phyloP scores from a whole-genome alignment of 2,797 vertebrate genomes.

The Ceyx erithaca region DNA sequence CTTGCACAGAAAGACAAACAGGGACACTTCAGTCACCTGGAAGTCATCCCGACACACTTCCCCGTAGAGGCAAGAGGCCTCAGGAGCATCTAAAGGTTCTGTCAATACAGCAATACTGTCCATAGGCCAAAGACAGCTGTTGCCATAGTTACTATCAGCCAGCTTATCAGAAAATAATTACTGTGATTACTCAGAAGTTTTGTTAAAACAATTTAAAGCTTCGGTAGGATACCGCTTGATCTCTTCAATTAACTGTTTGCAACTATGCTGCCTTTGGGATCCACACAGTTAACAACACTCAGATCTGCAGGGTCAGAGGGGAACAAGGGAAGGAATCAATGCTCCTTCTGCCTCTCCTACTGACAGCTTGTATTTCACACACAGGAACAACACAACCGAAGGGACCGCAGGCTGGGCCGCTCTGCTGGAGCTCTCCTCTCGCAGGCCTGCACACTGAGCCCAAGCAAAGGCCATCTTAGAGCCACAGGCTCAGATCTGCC shows the following conservation, averaged over 20 bases:
- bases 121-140: conserved; percentile 80
- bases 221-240: conserved; percentile 37
- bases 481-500: conserved; percentile 4
- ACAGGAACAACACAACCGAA: conserved; percentile 70
- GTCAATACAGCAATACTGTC: conserved; percentile 77
- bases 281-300: conserved; percentile 69
- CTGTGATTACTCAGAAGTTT: conserved; percentile 79
- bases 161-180: conserved; percentile 81
- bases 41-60: conserved; percentile 64
- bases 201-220: conserved; percentile 65
- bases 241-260: conserved; percentile 68
- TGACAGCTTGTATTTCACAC: conserved; percentile 75
- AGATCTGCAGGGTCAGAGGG: conserved; percentile 41
- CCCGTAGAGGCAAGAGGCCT: conserved; percentile 64
- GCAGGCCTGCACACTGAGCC: conserved; percentile 7
- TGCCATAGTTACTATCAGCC: conserved; percentile 83
- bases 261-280: conserved; percentile 53
- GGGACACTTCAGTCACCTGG: conserved; percentile 62
- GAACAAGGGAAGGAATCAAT: conserved; percentile 72
- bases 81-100: conserved; percentile 75
- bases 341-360: conserved; percentile 68
- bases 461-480: conserved; percentile 60
- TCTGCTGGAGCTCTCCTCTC: conserved; percentile 46
- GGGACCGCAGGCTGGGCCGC: conserved; percentile 25
- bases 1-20: not conserved